These are phyloP conservation scores for Labia minor DNA, from an alignment of 2,888 invertebrate genomes.

Conservation along the genomic window DNA sequence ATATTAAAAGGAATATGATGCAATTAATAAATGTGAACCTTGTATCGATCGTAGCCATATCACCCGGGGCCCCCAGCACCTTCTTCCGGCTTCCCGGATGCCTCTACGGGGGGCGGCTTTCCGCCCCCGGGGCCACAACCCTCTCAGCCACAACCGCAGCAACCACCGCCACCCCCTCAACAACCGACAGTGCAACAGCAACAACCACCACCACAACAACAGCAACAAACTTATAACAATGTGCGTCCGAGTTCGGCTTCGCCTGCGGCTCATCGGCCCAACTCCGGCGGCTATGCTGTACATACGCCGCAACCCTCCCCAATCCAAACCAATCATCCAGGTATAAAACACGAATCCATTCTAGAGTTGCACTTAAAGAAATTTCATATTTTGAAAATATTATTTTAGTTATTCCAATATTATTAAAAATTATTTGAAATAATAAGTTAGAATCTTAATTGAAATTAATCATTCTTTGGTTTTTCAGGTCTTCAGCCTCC, in stretches of 20 bases:
- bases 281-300: neutral
- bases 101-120: constrained; percentile 24
- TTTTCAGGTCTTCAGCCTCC: neutral
- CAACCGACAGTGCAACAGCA: constrained; percentile 18
- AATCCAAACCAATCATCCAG: constrained; percentile 18
- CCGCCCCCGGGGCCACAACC: constrained; percentile 22
- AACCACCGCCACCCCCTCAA: constrained; percentile 18
- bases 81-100: constrained; percentile 27
- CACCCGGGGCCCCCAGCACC: constrained; percentile 15
- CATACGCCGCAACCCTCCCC: constrained; percentile 29
- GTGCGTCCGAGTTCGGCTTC: neutral
- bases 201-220: constrained; percentile 18
- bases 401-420: neutral
- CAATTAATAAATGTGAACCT: constrained; percentile 26
- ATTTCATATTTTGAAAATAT: neutral
- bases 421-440: neutral
- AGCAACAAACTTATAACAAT: constrained; percentile 20
- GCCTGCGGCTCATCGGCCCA: neutral
- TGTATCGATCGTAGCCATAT: constrained; percentile 15
- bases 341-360: neutral
- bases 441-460: neutral
- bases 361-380: constrained; percentile 13
- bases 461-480: neutral
- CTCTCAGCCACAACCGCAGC: constrained; percentile 17
- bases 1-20: no score